A percentile compares a stretch with the other conserved stretches of the same genome.
These are phyloP conservation scores for Epiperipatus broadwayi DNA, from an alignment of 2,888 invertebrate species.

Conservation along the genomic window DNA sequence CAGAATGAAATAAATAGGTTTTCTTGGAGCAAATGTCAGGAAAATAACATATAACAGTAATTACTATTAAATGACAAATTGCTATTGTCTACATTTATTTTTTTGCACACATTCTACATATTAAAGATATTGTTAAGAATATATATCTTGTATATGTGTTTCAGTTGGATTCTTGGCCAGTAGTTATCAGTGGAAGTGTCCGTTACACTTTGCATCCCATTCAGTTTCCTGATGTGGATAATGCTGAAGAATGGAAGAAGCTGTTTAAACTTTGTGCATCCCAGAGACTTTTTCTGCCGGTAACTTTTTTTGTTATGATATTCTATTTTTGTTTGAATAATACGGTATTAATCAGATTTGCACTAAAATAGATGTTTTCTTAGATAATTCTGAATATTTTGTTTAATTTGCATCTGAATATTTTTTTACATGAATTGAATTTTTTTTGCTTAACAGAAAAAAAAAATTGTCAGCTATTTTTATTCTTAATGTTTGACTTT, in stretches of 20 bases:
- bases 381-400: no score
- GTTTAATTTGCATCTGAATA: conserved; percentile 9
- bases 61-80: no score
- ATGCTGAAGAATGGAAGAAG: conserved; percentile 59
- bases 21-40: no score
- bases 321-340: not conserved
- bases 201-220: conserved; percentile 52
- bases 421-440: no score
- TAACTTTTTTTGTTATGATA: conserved; percentile 32
- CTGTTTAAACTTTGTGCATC: conserved; percentile 86
- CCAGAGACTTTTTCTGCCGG: conserved; percentile 77
- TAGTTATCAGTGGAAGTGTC: conserved; percentile 41
- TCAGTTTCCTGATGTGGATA: conserved; percentile 49
- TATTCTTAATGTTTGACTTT: no score
- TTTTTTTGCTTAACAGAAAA: no score
- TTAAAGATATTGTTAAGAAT: no score
- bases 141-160: conserved; percentile 18
- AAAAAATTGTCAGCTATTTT: no score
- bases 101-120: no score
- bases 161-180: conserved; percentile 50
- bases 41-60: no score
- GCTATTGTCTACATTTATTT: no score
- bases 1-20: no score
- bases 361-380: conserved; percentile 10
- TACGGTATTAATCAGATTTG: not conserved